These are phyloP conservation scores for Drosophila setifemur DNA, from an alignment of 1,140 invertebrate genomes.

Conservation along the genomic window DNA sequence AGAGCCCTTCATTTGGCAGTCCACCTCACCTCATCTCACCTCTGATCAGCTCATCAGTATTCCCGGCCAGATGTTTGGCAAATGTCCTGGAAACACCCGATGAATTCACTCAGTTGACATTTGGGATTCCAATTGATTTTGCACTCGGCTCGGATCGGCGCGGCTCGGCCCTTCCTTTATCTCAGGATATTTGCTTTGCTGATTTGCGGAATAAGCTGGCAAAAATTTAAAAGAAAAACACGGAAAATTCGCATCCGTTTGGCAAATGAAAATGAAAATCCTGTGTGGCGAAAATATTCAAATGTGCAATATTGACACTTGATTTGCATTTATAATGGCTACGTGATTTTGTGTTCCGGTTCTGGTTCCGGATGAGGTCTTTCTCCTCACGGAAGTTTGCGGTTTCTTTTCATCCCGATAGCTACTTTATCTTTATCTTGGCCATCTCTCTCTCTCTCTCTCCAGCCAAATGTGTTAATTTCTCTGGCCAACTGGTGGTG, in stretches of 20 bases:
- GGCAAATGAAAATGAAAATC: slow-evolving; percentile 69
- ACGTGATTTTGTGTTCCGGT: slow-evolving; percentile 54
- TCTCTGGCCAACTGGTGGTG: slow-evolving; percentile 6
- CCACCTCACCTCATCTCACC: background rate
- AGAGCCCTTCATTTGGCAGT: slow-evolving; percentile 1
- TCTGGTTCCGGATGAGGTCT: slow-evolving; percentile 26
- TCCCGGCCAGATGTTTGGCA: slow-evolving; percentile 40
- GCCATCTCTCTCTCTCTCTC: slow-evolving; percentile 8
- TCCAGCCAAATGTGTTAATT: slow-evolving; percentile 43
- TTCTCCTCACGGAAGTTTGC: slow-evolving; percentile 12
- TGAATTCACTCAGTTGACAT: slow-evolving; percentile 63
- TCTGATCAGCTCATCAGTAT: slow-evolving; percentile 31
- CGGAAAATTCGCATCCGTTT: slow-evolving; percentile 50
- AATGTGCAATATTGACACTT: slow-evolving; percentile 72
- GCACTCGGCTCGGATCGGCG: too few species aligned
- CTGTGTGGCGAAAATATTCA: slow-evolving; percentile 53
- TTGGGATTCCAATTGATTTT: slow-evolving; percentile 70
- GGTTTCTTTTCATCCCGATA: slow-evolving; percentile 20
- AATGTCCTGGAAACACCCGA: slow-evolving; percentile 41
- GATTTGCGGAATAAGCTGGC: slow-evolving; percentile 50
- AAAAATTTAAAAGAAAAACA: slow-evolving; percentile 10
- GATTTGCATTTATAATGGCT: slow-evolving; percentile 77
- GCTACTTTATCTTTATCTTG: background rate
- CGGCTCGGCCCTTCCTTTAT: too few species aligned
- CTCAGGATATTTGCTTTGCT: slow-evolving; percentile 65